Evolutionary conservation across 2,797 vertebrate genomes (phyloP).

Genomic region (Acrossocheilus wenchowensis): DNA sequence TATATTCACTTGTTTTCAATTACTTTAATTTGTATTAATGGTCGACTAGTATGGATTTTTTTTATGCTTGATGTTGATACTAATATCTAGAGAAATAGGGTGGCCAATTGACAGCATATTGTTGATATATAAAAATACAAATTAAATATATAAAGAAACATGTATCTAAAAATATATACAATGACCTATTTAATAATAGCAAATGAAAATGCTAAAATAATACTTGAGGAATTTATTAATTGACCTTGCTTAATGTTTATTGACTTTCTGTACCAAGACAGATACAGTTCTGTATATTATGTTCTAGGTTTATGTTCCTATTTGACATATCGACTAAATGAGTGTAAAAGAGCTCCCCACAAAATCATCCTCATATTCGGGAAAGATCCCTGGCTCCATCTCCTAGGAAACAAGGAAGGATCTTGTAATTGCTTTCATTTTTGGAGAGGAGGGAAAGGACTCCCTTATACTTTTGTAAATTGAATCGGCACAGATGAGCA

Average conservation of each 20-base stretch:
- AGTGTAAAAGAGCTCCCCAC: constrained; percentile 3
- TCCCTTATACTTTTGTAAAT: constrained; percentile 59
- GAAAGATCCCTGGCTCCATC: constrained; percentile 51
- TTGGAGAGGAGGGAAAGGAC: constrained; percentile 49
- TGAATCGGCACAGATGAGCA: constrained; percentile 60
- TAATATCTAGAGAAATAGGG: neutral
- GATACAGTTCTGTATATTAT: neutral
- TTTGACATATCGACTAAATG: constrained; percentile 17
- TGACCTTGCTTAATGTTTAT: neutral
- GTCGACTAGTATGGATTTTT: neutral
- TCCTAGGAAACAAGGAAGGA: constrained; percentile 58
- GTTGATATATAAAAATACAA: neutral
- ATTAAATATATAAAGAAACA: neutral
- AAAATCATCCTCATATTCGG: constrained; percentile 28
- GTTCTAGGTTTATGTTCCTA: neutral
- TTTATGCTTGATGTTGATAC: neutral
- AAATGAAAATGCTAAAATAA: neutral
- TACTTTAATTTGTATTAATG: neutral
- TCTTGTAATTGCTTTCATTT: constrained; percentile 64
- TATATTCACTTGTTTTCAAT: neutral
- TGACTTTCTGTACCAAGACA: neutral
- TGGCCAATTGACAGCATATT: neutral
- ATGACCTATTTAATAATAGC: neutral
- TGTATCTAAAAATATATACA: neutral
- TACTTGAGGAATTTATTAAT: neutral